Percentiles rank a stretch among this genome's conserved stretches.
Conservation (phyloP, 2,888 invertebrate genomes). For the Salpingus planirostris region DNA sequence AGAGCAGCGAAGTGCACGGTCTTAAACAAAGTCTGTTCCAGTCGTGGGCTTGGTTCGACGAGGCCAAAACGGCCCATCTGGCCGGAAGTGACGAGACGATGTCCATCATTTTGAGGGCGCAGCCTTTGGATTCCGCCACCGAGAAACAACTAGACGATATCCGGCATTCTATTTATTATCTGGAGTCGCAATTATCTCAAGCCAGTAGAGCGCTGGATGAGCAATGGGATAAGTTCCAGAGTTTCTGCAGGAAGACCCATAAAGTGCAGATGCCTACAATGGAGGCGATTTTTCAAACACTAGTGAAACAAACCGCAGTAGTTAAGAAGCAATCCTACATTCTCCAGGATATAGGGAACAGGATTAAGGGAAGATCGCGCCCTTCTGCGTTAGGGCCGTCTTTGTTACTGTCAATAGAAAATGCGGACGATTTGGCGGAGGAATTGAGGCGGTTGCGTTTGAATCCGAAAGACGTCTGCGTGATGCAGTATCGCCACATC, state of each 20-base stretch:
- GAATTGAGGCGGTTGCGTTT: constrained; percentile 47
- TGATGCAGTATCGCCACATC: constrained; percentile 36
- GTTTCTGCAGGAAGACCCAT: constrained; percentile 41
- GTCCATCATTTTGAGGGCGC: constrained; percentile 30
- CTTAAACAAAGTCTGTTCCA: constrained; percentile 48
- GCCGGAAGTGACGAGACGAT: constrained; percentile 34
- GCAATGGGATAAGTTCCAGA: constrained; percentile 63
- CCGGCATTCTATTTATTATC: constrained; percentile 58
- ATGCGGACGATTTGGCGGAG: constrained; percentile 34
- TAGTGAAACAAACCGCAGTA: constrained; percentile 65
- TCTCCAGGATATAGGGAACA: constrained; percentile 34
- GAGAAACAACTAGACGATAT: constrained; percentile 60
- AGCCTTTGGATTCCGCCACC: constrained; percentile 56
- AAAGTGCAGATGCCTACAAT: constrained; percentile 58
- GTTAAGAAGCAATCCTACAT: constrained; percentile 47
- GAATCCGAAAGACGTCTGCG: constrained; percentile 40
- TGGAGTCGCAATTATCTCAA: constrained; percentile 66
- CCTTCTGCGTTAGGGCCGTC: constrained; percentile 37
- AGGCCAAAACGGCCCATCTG: constrained; percentile 45
- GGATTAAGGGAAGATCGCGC: constrained; percentile 38
- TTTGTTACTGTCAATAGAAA: constrained; percentile 39
- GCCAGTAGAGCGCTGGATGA: constrained; percentile 64
- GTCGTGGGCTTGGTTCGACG: constrained; percentile 50
- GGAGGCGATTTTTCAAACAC: constrained; percentile 70
- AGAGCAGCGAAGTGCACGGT: constrained; percentile 49